Percentiles rank a stretch among this genome's conserved stretches.
Evolutionary conservation across 2,113 vertebrate species (phyloP).

Genomic region (Clarias gariepinus): DNA sequence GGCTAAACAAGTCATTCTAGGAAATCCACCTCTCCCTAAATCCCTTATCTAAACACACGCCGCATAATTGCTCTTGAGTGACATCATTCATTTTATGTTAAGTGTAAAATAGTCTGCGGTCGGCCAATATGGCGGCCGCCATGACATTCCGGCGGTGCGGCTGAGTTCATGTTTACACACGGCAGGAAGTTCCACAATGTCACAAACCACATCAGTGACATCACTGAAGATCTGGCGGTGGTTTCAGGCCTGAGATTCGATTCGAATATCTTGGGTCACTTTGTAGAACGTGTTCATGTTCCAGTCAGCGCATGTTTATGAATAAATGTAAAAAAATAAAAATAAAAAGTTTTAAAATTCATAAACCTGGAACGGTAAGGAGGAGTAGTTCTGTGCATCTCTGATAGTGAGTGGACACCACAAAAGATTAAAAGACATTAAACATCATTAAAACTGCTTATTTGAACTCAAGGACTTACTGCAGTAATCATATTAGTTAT

Average conservation of each 20-base stretch:
- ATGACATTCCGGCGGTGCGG: neutral
- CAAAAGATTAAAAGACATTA: neutral
- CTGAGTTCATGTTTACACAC: neutral
- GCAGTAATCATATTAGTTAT: neutral
- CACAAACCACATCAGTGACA: conserved; percentile 7
- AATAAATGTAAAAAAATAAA: neutral
- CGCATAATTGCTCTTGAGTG: neutral
- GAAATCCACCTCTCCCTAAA: neutral
- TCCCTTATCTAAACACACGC: neutral
- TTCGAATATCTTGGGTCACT: neutral
- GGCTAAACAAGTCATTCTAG: neutral
- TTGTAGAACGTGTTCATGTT: neutral
- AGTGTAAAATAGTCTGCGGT: neutral
- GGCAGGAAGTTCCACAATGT: neutral
- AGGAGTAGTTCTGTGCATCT: neutral
- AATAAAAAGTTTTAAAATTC: no score
- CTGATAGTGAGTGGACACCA: neutral
- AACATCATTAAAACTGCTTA: no score
- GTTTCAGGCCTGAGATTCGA: neutral
- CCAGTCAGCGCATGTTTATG: neutral
- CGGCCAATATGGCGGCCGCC: neutral
- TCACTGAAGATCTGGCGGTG: neutral
- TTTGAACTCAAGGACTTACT: neutral
- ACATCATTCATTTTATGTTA: neutral
- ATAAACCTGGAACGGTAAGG: neutral